Evolutionary conservation across 2,797 vertebrate genomes (phyloP).

Genomic region (Calcarius lapponicus): DNA sequence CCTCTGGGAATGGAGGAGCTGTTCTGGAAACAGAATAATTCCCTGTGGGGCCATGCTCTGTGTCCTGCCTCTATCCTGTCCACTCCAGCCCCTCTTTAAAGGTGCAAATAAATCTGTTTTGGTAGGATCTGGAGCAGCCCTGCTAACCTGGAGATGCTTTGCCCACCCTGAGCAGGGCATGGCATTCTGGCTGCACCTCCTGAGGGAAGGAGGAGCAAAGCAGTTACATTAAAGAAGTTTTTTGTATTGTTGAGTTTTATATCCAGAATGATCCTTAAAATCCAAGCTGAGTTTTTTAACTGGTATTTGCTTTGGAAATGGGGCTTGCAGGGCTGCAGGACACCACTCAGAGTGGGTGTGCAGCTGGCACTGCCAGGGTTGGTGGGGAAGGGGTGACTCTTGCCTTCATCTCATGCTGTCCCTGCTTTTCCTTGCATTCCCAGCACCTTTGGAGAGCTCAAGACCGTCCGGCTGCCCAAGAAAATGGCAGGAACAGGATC

Average conservation of each 20-base stretch:
- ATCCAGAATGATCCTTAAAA: neutral
- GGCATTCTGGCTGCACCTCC: neutral
- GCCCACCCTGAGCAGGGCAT: neutral
- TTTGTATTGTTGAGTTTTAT: neutral
- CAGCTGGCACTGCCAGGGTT: fast-evolving
- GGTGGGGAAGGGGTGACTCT: neutral
- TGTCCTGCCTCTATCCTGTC: neutral
- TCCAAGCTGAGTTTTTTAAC: neutral
- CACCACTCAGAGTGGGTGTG: fast-evolving
- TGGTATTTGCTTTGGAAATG: neutral
- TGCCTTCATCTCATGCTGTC: neutral
- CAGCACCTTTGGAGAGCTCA: slow-evolving; percentile 96
- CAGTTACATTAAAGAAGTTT: neutral
- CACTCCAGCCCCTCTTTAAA: neutral
- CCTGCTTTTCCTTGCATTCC: neutral
- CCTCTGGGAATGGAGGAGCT: neutral
- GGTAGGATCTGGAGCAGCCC: too few species aligned
- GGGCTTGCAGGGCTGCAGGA: neutral
- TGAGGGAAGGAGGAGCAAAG: neutral
- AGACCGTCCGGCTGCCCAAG: slow-evolving; percentile 92
- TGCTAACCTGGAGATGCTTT: neutral
- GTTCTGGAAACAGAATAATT: neutral
- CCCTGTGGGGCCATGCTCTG: fast-evolving
- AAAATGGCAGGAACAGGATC: slow-evolving; percentile 87
- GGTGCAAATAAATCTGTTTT: neutral